Evolutionary conservation across 2,888 invertebrate species (phyloP).

Genomic region (Hypselothyrea guttata): DNA sequence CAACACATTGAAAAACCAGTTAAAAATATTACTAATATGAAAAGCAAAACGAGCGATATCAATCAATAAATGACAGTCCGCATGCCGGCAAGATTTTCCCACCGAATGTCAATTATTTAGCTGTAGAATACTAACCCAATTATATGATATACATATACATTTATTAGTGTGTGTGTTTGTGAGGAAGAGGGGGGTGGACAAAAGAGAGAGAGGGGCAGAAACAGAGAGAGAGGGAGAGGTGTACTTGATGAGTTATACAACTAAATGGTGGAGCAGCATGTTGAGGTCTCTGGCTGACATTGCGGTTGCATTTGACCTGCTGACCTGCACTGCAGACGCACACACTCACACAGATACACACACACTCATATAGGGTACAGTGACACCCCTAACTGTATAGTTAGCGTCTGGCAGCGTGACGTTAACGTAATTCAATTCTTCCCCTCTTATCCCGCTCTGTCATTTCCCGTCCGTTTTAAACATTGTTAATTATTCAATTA

Average conservation of each 20-base stretch:
- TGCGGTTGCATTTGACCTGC: conserved; percentile 74
- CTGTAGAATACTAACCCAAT: conserved; percentile 54
- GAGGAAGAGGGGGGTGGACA: no score
- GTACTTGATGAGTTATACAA: conserved; percentile 32
- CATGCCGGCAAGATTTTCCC: conserved; percentile 72
- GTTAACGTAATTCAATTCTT: conserved; percentile 7
- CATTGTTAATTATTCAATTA: conserved; percentile 79
- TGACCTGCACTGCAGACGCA: conserved; percentile 52
- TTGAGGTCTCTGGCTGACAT: conserved; percentile 61
- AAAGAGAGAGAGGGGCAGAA: no score
- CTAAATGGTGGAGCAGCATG: conserved; percentile 37
- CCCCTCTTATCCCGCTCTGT: not conserved
- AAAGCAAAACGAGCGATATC: conserved; percentile 31
- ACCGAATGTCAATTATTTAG: conserved; percentile 68
- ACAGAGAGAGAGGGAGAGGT: no score
- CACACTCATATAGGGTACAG: conserved; percentile 1
- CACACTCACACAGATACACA: conserved; percentile 1
- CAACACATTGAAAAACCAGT: conserved; percentile 47
- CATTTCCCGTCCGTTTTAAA: conserved; percentile 54
- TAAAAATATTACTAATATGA: conserved; percentile 13
- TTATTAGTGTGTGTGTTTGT: conserved; percentile 10
- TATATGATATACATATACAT: conserved; percentile 28
- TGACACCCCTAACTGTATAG: no score
- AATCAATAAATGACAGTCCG: conserved; percentile 77
- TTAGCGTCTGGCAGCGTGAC: conserved; percentile 10